Evolutionary conservation across 2,113 vertebrate genomes (phyloP).

Genomic region (Alligator mississippiensis): DNA sequence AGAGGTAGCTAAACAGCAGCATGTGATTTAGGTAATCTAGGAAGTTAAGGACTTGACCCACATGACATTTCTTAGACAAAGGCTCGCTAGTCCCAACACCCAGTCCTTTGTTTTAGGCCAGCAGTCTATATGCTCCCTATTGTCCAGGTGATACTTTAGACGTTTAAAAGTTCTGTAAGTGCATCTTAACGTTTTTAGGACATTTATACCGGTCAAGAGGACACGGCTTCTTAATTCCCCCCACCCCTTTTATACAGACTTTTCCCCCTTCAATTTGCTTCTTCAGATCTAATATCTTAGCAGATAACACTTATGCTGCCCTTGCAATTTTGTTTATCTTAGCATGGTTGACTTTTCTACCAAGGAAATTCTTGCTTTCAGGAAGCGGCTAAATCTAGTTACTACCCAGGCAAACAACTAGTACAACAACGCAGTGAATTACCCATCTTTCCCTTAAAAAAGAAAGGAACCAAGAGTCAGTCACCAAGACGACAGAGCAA

Average conservation of each 20-base stretch:
- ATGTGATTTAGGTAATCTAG: background rate
- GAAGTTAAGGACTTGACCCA: background rate
- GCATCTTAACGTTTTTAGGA: too few relatives aligned
- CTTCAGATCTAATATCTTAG: background rate
- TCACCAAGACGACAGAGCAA: background rate
- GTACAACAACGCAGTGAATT: background rate
- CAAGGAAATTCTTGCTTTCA: background rate
- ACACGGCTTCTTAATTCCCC: too few relatives aligned
- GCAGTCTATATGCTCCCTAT: too few relatives aligned
- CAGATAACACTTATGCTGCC: too few relatives aligned
- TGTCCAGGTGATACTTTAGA: too few relatives aligned
- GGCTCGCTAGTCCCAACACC: too few relatives aligned
- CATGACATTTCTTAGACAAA: background rate
- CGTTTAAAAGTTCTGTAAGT: too few relatives aligned
- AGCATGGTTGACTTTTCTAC: background rate
- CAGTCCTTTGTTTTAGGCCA: too few relatives aligned
- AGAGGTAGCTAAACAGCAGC: background rate
- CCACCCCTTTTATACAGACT: background rate
- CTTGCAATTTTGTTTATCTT: background rate
- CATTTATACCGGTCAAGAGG: too few relatives aligned
- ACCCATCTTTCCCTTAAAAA: background rate
- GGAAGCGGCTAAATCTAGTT: background rate
- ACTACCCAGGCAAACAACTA: background rate
- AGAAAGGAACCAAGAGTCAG: background rate
- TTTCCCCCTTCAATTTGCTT: background rate